A percentile compares a stretch with the other conserved stretches of the same genome.
These are phyloP conservation scores for Ellobium chinense DNA, from an alignment of 2,888 invertebrate genomes.

Conservation along the genomic window DNA sequence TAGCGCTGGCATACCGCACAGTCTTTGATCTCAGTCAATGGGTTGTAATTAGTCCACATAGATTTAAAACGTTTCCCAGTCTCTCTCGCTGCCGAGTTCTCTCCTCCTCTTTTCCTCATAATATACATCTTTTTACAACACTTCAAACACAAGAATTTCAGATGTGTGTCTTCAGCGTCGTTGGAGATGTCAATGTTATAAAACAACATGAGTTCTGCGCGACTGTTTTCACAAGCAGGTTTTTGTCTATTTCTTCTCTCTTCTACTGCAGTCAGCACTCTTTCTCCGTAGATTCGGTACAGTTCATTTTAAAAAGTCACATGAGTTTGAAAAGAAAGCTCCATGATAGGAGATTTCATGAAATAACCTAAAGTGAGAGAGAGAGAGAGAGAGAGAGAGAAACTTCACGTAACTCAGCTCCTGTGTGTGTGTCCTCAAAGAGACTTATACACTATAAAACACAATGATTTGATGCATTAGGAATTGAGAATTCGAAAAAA, in stretches of 20 bases:
- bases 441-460: neutral
- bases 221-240: neutral
- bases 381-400: neutral
- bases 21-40: too few relatives aligned
- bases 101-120: neutral
- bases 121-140: neutral
- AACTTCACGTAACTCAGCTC: neutral
- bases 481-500: neutral
- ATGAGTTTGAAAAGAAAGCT: neutral
- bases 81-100: neutral
- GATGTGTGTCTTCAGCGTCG: neutral
- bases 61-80: neutral
- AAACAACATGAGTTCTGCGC: neutral
- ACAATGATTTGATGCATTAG: neutral
- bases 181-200: neutral
- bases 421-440: neutral
- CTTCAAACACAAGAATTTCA: neutral
- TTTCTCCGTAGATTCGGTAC: neutral
- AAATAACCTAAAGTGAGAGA: neutral
- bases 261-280: neutral
- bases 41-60: neutral
- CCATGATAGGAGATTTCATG: neutral
- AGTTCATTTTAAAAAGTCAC: neutral
- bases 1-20: too few relatives aligned
- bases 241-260: neutral